A percentile compares a stretch with the other conserved stretches of the same genome.
These are phyloP conservation scores for Aspidapion aeneum DNA, from an alignment of 2,888 invertebrate species.

Conservation along the genomic window DNA sequence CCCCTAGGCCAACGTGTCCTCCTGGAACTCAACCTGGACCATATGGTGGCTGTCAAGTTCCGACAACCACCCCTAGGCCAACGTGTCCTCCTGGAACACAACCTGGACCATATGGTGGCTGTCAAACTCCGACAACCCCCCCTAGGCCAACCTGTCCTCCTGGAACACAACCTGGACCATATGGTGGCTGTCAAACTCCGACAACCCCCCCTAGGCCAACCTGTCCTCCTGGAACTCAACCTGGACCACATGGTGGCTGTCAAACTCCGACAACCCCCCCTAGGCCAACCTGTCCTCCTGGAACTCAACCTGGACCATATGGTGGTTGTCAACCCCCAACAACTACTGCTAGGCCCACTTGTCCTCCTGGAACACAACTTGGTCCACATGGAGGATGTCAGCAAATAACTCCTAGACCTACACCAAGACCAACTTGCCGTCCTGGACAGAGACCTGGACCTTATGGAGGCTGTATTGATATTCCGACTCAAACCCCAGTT, in stretches of 20 bases:
- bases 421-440: slow-evolving; percentile 3
- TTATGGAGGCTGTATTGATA: slow-evolving; percentile 8
- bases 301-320: slow-evolving; percentile 11
- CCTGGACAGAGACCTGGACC: slow-evolving; percentile 16
- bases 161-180: slow-evolving; percentile 12
- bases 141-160: slow-evolving; percentile 14
- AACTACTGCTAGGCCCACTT: slow-evolving; percentile 12
- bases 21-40: background rate
- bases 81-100: background rate
- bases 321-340: slow-evolving; percentile 16
- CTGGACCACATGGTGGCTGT: slow-evolving; percentile 13
- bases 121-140: slow-evolving; percentile 3
- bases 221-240: slow-evolving; percentile 11
- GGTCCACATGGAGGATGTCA: slow-evolving; percentile 20
- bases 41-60: background rate
- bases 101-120: slow-evolving; percentile 8
- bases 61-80: background rate
- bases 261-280: background rate
- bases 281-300: slow-evolving; percentile 16
- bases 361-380: slow-evolving; percentile 13
- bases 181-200: slow-evolving; percentile 11
- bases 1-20: background rate
- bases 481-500: slow-evolving; percentile 10
- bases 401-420: background rate
- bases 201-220: slow-evolving; percentile 8